Conservation (phyloP, 2,888 invertebrate genomes). For the Lithophane ornitopus region DNA sequence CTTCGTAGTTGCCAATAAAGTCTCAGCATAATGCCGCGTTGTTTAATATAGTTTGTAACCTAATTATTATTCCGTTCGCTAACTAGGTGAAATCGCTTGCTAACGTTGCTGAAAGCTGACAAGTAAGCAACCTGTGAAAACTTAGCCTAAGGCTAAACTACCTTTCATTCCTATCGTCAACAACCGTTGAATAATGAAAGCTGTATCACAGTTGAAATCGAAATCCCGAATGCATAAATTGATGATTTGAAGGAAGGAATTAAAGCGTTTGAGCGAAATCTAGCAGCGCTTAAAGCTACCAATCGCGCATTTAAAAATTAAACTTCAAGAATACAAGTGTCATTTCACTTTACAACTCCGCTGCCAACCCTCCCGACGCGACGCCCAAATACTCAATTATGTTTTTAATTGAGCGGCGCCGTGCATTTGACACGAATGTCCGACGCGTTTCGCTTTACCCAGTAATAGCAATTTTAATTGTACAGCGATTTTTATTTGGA, state of each 20-base stretch:
- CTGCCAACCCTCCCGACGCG: slow-evolving; percentile 44
- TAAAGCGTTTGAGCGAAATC: slow-evolving; percentile 24
- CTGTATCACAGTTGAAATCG: slow-evolving; percentile 2
- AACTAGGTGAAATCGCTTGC: slow-evolving; percentile 55
- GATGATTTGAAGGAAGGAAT: slow-evolving; percentile 17
- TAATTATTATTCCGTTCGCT: slow-evolving; percentile 59
- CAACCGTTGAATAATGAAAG: slow-evolving; percentile 7
- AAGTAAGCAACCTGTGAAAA: slow-evolving; percentile 42
- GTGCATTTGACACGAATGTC: slow-evolving; percentile 82
- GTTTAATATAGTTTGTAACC: slow-evolving; percentile 51
- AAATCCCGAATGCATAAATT: slow-evolving; percentile 35
- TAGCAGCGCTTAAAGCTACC: slow-evolving; percentile 30
- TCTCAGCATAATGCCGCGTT: slow-evolving; percentile 27
- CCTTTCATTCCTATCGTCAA: slow-evolving; percentile 1
- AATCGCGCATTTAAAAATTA: slow-evolving; percentile 59
- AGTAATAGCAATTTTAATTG: slow-evolving; percentile 66
- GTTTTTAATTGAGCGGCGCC: slow-evolving; percentile 85
- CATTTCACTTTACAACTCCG: slow-evolving; percentile 58
- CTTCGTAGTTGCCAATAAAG: slow-evolving; percentile 20
- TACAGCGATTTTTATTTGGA: slow-evolving; percentile 58
- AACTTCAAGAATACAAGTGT: slow-evolving; percentile 71
- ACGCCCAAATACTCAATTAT: slow-evolving; percentile 83
- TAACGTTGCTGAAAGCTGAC: slow-evolving; percentile 46
- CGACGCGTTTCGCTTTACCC: slow-evolving; percentile 62
- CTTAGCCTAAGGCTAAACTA: slow-evolving; percentile 21